Evolutionary conservation across 2,113 vertebrate genomes (phyloP).

Genomic region (Apaloderma vittatum): DNA sequence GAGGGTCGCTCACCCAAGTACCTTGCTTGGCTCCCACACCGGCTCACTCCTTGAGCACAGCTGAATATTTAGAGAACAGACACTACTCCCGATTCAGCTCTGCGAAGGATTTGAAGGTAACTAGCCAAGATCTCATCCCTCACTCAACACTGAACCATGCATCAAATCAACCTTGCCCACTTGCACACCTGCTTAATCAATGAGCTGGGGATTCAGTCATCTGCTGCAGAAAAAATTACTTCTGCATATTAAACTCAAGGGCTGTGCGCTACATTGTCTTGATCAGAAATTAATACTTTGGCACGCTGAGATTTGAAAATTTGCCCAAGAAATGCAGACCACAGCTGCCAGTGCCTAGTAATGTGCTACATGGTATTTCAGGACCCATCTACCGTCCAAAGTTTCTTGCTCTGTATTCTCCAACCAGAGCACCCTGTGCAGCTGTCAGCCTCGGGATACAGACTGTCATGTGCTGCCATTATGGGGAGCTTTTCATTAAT

Average conservation of each 20-base stretch:
- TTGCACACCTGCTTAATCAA: background rate
- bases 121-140: background rate
- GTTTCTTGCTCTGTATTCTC: fast-evolving
- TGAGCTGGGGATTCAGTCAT: background rate
- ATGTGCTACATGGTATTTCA: background rate
- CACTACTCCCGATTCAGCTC: no score
- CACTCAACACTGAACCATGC: fast-evolving
- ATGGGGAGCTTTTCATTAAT: conserved; percentile 18
- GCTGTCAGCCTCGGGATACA: background rate
- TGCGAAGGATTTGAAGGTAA: background rate
- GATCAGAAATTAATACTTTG: background rate
- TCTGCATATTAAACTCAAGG: background rate
- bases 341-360: background rate
- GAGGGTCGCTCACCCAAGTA: fast-evolving
- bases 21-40: background rate
- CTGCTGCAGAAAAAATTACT: background rate
- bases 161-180: background rate
- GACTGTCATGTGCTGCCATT: background rate
- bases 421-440: background rate
- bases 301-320: background rate
- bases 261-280: background rate
- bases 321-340: background rate
- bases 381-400: background rate
- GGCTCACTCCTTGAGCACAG: background rate
- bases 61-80: background rate